Evolutionary conservation across 2,888 invertebrate genomes (phyloP), one percentile per base, ranked within the genome.

Genomic region (Siphlonurus alternatus): DNA sequence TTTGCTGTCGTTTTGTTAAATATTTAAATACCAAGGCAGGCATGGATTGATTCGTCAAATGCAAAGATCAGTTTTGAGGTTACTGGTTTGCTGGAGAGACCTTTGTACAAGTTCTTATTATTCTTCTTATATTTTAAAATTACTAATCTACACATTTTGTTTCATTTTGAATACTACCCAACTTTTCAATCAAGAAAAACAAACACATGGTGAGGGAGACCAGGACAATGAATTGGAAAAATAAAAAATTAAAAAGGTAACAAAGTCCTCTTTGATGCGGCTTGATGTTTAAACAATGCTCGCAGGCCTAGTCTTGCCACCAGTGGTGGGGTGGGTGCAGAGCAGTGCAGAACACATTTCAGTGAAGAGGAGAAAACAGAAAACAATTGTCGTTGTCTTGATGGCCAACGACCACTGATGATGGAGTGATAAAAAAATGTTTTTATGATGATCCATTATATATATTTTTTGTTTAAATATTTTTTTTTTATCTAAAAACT

Each of bases 1-100:
- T n/a, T n/a, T n/a, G n/a, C n/a, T n/a, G n/a, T n/a, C n/a, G n/a
- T 38, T 38, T 38, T 38, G 7, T 38, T 38, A 38, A 38, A 38
- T 38, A 38, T 56, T 22, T 56, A 22, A 10, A 56, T 56, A 56
- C 56, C 56, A 56, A 56, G 56, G 56, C 56, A 56, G 56, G 56
- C 56, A 56, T 56, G 56, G 56, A 56, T 56, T 56, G 56, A 56
- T 56, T 56, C 56, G 56, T 56, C 56, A 56, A 56, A 56, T 56
- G 56, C 56, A 56, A 56, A 56, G 56, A 56, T 56, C 56, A 56
- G 56, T 56, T 10, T 56, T 5, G n/a, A 20, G n/a, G 7, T 56
- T 56, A 18, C 20, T 56, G 56, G 5, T 56, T 20, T 56, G n/a
- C 20, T n/a, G 56, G 56, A 56, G 56, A 56, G 56, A 56, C 56